phyloP scores from a whole-genome alignment of 2,113 vertebrate genomes.

The Hemiscyllium ocellatum region DNA sequence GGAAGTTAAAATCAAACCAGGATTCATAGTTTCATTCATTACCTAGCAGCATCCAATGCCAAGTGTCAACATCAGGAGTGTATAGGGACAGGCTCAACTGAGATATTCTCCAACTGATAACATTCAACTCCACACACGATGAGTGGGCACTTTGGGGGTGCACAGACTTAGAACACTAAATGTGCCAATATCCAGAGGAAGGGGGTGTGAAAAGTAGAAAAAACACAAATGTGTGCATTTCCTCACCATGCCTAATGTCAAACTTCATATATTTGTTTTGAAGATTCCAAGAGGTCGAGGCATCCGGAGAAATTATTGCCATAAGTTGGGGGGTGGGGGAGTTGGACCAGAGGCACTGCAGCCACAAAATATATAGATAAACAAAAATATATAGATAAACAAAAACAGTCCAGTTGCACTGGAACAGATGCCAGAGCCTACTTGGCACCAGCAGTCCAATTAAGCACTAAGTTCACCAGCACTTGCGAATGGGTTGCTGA shows the following conservation, averaged over 20 bases:
- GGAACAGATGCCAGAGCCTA: background rate
- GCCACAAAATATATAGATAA: background rate
- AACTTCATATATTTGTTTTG: background rate
- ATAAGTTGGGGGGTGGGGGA: background rate
- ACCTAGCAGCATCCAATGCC: background rate
- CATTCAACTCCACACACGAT: background rate
- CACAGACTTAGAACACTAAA: background rate
- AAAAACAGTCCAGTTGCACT: background rate
- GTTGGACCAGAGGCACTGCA: background rate
- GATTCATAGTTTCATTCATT: background rate
- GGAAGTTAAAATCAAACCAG: background rate
- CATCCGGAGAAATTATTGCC: background rate
- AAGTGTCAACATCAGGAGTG: no score
- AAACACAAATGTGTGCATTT: background rate
- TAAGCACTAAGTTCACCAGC: background rate
- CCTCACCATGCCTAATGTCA: background rate
- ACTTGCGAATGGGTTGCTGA: constrained; percentile 2
- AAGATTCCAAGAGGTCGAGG: background rate
- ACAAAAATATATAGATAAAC: constrained; percentile 4
- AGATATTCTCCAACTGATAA: background rate
- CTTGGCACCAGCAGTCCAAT: background rate
- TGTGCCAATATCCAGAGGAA: background rate
- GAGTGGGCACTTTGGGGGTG: background rate
- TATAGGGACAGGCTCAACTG: background rate
- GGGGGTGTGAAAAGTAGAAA: background rate